phyloP scores from a whole-genome alignment of 1,140 invertebrate genomes.

The Lerema accius region DNA sequence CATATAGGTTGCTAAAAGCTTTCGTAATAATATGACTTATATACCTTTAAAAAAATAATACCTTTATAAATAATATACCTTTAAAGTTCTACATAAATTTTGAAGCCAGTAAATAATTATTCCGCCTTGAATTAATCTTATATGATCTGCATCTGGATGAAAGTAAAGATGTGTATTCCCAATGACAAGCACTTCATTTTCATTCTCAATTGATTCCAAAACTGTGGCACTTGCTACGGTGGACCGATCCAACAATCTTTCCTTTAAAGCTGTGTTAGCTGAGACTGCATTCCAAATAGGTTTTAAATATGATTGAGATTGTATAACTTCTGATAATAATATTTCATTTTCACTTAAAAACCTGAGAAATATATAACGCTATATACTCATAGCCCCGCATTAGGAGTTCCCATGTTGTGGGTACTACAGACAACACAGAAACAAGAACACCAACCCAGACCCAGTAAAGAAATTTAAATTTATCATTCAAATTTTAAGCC shows the following conservation, averaged over 20 bases:
- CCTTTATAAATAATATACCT: too few relatives aligned
- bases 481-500: too few relatives aligned
- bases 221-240: slow-evolving; percentile 85
- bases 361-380: too few relatives aligned
- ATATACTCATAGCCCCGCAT: too few relatives aligned
- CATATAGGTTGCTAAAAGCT: too few relatives aligned
- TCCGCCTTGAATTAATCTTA: slow-evolving; percentile 90
- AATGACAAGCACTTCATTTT: slow-evolving; percentile 86
- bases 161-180: slow-evolving; percentile 97
- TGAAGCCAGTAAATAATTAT: slow-evolving; percentile 84
- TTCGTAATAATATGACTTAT: too few relatives aligned
- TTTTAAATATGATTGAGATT: slow-evolving; percentile 82
- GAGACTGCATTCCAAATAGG: slow-evolving; percentile 85
- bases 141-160: slow-evolving; percentile 93
- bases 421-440: too few relatives aligned
- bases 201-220: slow-evolving; percentile 85
- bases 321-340: slow-evolving; percentile 84
- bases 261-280: slow-evolving; percentile 83
- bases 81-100: slow-evolving; percentile 67
- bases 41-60: too few relatives aligned
- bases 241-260: slow-evolving; percentile 85
- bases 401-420: too few relatives aligned
- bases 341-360: slow-evolving; percentile 56
- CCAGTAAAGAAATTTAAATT: too few relatives aligned
- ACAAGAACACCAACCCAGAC: too few relatives aligned